Conservation (phyloP, 2,113 vertebrate species). For the Panthera uncia region DNA sequence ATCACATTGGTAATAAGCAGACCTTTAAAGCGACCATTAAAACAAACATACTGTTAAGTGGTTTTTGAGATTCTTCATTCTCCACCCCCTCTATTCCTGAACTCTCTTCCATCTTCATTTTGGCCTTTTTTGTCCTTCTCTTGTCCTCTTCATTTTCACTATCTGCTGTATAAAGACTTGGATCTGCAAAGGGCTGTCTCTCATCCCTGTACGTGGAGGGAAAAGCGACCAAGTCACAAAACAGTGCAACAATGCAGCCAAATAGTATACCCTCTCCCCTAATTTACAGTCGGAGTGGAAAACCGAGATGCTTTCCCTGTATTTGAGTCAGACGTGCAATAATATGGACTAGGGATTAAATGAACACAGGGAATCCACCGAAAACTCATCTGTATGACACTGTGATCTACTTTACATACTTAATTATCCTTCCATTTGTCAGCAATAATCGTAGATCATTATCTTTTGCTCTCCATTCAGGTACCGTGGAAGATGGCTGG, state of each 20-base stretch:
- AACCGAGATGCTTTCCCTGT: neutral
- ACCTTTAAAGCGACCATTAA: neutral
- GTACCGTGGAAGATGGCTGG: constrained; percentile 92
- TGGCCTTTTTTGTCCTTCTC: constrained; percentile 79
- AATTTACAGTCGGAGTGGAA: neutral
- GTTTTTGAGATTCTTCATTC: constrained; percentile 81
- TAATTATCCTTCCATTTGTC: constrained; percentile 96
- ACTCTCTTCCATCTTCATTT: constrained; percentile 84
- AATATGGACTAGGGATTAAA: neutral
- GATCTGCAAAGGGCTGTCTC: constrained; percentile 84
- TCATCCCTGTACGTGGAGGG: constrained; percentile 83
- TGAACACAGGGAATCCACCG: neutral
- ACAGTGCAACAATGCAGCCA: neutral
- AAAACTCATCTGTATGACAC: neutral
- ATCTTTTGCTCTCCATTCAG: constrained; percentile 90
- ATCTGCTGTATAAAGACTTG: constrained; percentile 85
- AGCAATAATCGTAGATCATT: constrained; percentile 94
- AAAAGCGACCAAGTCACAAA: neutral
- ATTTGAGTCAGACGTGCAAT: neutral
- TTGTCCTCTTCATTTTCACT: constrained; percentile 88
- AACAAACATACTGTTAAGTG: constrained; percentile 86
- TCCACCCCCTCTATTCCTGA: constrained; percentile 81
- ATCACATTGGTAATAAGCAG: neutral
- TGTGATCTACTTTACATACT: constrained; percentile 82
- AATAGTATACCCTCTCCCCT: neutral